These are phyloP conservation scores for Dioctria linearis DNA, from an alignment of 2,888 invertebrate species.

Conservation along the genomic window DNA sequence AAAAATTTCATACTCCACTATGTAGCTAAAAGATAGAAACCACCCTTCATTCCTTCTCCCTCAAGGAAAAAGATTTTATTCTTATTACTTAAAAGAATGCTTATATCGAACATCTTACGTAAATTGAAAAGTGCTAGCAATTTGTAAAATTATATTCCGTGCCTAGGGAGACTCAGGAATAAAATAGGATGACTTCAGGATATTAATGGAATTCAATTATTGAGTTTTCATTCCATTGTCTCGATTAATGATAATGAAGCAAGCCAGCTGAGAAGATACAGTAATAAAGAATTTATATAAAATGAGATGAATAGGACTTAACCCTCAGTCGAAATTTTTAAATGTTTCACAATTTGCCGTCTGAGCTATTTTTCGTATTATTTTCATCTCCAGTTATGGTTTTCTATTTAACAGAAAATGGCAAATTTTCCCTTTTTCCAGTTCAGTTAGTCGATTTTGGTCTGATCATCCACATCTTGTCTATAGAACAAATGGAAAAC, in stretches of 20 bases:
- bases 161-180: not conserved
- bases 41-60: too few species aligned
- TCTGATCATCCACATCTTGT: not conserved
- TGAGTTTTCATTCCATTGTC: not conserved
- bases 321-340: not conserved
- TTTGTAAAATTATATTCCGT: not conserved
- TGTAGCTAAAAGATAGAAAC: too few species aligned
- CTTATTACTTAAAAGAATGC: too few species aligned
- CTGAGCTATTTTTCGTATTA: conserved; percentile 23
- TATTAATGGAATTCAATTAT: conserved; percentile 34
- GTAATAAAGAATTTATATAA: conserved; percentile 23
- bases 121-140: too few species aligned
- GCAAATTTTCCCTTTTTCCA: conserved; percentile 7
- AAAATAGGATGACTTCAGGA: not conserved
- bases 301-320: conserved; percentile 25
- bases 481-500: conserved; percentile 2
- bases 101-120: too few species aligned
- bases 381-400: not conserved
- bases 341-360: conserved; percentile 23
- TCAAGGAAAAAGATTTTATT: too few species aligned
- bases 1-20: too few species aligned
- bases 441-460: not conserved
- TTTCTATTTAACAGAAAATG: conserved; percentile 17
- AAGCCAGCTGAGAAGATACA: not conserved
- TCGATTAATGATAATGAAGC: conserved; percentile 12